phyloP scores from a whole-genome alignment of 2,113 vertebrate species.

The Onychostoma macrolepis region DNA sequence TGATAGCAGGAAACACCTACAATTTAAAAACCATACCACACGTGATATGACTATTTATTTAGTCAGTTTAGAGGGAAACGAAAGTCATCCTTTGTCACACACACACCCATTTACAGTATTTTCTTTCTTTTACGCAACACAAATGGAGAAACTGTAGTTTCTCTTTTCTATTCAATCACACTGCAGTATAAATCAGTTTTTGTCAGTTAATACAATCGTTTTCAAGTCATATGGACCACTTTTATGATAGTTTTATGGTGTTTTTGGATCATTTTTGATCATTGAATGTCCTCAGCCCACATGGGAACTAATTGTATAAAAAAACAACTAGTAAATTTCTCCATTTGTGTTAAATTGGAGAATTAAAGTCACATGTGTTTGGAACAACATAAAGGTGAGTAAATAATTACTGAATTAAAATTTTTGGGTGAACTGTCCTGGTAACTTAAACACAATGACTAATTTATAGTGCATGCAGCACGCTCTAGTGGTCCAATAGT shows the following conservation, averaged over 20 bases:
- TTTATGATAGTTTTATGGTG: background rate
- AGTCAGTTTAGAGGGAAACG: background rate
- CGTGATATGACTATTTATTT: background rate
- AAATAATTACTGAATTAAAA: background rate
- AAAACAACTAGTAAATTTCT: background rate
- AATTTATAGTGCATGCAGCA: background rate
- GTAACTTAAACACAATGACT: background rate
- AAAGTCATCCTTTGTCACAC: background rate
- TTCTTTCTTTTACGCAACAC: background rate
- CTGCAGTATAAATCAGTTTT: background rate
- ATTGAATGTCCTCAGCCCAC: background rate
- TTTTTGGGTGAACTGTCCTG: background rate
- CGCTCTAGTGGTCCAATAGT: slow-evolving; percentile 44
- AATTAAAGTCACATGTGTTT: background rate
- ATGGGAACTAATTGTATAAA: background rate
- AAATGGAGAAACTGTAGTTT: background rate
- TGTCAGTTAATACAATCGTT: too few relatives aligned
- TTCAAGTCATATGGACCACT: background rate
- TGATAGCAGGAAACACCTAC: background rate
- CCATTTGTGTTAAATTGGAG: background rate
- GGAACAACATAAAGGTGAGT: background rate
- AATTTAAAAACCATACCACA: background rate
- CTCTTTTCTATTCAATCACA: background rate
- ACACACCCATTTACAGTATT: background rate
- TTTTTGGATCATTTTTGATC: too few relatives aligned